Percentiles rank a stretch among this genome's conserved stretches.
Evolutionary conservation across 2,797 vertebrate genomes (phyloP).

Genomic region (Thunnus albacares): DNA sequence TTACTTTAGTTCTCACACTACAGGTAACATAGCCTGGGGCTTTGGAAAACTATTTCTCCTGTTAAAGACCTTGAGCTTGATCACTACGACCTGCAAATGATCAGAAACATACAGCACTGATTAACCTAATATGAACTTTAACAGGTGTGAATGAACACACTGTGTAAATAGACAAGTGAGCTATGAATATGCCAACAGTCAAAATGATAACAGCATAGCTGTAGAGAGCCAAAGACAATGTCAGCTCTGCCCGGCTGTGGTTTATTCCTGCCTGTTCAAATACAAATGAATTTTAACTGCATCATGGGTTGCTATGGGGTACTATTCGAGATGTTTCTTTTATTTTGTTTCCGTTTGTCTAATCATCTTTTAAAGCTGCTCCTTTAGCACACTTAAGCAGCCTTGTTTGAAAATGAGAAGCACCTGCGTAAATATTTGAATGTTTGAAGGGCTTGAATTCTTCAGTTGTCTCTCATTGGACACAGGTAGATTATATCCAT

Average conservation of each 20-base stretch:
- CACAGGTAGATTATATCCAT: background rate
- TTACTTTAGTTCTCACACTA: slow-evolving; percentile 3
- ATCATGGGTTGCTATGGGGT: background rate
- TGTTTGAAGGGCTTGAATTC: background rate
- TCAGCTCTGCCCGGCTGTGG: background rate
- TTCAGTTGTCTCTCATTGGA: background rate
- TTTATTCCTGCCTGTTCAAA: background rate
- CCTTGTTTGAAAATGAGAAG: background rate
- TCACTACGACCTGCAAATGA: background rate
- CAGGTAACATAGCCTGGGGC: slow-evolving; percentile 18
- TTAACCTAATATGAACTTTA: slow-evolving; percentile 14
- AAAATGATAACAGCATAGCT: background rate
- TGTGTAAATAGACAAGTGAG: background rate
- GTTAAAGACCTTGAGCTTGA: slow-evolving; percentile 29
- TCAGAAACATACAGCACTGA: background rate
- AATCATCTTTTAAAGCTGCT: background rate
- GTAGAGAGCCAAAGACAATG: background rate
- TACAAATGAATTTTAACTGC: background rate
- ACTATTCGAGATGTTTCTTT: background rate
- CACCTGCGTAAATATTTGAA: slow-evolving; percentile 20
- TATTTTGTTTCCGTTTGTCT: background rate
- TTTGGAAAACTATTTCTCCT: background rate
- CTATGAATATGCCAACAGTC: background rate
- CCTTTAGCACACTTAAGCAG: background rate
- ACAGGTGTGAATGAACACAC: background rate